phyloP scores from a whole-genome alignment of 2,113 vertebrate genomes.

The Chinchilla lanigera region DNA sequence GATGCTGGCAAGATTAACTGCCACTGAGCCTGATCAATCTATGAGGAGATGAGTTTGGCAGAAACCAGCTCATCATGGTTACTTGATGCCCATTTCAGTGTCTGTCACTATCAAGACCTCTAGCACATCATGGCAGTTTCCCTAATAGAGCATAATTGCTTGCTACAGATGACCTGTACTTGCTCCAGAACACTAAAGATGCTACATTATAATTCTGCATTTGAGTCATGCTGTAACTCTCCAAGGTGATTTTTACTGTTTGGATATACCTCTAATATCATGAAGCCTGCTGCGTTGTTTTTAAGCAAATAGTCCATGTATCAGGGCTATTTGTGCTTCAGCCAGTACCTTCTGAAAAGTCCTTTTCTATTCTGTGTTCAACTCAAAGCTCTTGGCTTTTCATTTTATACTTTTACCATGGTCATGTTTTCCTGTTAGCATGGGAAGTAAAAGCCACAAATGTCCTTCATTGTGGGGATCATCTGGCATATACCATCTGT shows the following conservation, averaged over 20 bases:
- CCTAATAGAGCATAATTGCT: constrained; percentile 15
- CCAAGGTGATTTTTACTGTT: neutral
- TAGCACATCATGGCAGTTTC: neutral
- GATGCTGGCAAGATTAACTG: constrained; percentile 50
- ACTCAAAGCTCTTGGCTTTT: neutral
- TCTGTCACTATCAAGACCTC: constrained; percentile 38
- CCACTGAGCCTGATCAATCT: neutral
- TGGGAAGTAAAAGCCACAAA: neutral
- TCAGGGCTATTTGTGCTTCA: neutral
- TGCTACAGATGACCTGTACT: neutral
- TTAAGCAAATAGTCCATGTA: neutral
- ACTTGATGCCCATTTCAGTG: constrained; percentile 13
- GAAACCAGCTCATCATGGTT: neutral
- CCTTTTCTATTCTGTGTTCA: neutral
- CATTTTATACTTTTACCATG: neutral
- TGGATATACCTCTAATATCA: neutral
- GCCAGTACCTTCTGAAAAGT: neutral
- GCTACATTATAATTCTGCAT: neutral
- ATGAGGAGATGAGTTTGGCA: constrained; percentile 41
- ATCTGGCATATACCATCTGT: neutral
- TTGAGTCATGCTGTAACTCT: neutral
- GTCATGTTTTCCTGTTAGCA: neutral
- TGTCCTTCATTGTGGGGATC: neutral
- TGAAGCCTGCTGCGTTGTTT: neutral
- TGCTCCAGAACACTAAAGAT: neutral